Evolutionary conservation across 2,113 vertebrate genomes (phyloP).

Genomic region (Ivindomyrus marchei): DNA sequence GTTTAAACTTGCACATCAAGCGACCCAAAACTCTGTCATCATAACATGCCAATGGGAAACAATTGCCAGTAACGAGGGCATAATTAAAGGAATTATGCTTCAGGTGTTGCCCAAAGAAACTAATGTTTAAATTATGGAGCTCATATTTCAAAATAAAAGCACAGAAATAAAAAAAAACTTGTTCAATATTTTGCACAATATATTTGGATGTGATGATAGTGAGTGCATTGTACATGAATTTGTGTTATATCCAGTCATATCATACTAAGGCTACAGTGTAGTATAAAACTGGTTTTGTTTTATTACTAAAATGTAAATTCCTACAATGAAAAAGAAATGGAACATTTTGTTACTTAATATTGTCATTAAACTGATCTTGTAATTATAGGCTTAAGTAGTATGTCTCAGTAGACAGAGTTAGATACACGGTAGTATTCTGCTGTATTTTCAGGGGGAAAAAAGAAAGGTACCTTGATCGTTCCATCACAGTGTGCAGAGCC

Average conservation of each 20-base stretch:
- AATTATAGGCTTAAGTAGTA: not conserved
- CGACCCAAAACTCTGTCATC: not conserved
- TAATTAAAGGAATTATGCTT: not conserved
- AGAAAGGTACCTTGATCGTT: slow-evolving; percentile 74
- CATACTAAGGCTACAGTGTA: not conserved
- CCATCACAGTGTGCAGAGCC: slow-evolving; percentile 75
- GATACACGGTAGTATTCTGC: not conserved
- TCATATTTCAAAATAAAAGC: not conserved
- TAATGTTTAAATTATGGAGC: not conserved
- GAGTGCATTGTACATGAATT: not conserved
- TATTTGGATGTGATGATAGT: not conserved
- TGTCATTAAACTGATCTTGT: not conserved
- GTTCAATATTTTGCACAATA: not conserved
- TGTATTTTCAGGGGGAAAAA: not conserved
- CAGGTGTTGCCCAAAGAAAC: not conserved
- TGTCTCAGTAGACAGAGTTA: not conserved
- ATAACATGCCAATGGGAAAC: not conserved
- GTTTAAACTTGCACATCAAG: not conserved
- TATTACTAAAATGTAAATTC: not conserved
- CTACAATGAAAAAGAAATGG: not conserved
- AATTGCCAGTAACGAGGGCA: not conserved
- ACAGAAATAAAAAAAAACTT: not conserved
- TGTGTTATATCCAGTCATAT: not conserved
- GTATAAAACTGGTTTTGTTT: not conserved
- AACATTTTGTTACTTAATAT: not conserved